Base-by-base conservation (phyloP, 2,888 invertebrate species). In the Suillia variegata region DNA sequence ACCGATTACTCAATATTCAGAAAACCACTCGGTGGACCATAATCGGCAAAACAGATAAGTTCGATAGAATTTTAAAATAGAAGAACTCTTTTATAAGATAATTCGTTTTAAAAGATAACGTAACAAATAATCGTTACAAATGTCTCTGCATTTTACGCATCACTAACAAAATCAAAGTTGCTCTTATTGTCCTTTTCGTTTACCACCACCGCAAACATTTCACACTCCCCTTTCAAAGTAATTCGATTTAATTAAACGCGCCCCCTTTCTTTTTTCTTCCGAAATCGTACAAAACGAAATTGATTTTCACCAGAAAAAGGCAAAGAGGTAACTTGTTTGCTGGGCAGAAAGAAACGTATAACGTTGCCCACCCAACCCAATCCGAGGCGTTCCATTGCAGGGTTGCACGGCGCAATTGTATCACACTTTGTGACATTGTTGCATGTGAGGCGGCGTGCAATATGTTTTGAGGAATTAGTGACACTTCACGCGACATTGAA, bases 401-500 rank as follows among this genome's bases (percentile, higher is more conserved):
- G 6, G 10, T 26, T 26, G 26, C 26, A n/a, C n/a, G n/a, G n/a
- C n/a, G n/a, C 26, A 26, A 6, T 26, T 26, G 38, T n/a, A 31
- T 31, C 31, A 31, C 31, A 31, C 31, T 12, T n/a, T n/a, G 15
- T n/a, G 12, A 38, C 38, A 38, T n/a, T 10, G 15, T 38, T 38
- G 10, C 4, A 4, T 38, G 38, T n/a, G 15, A n/a, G 12, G 50
- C 38, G 62, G 64, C 62, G 34, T 62, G 63, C 66, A 69, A 68
- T 75, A 68, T 73, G 69, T 71, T 77, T 72, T 77, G 70, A 70
- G 65, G 71, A 70, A 74, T 79, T 78, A 67, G 77, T 70, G 74
- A 79, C 79, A 79, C 79, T 78, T 78, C 75, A 78, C 69, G 79
- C 73, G 62, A 69, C 56, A 73, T 78, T 73, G 74, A 58, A 33